phyloP scores from a whole-genome alignment of 2,113 vertebrate species.

The Gymnobelideus leadbeateri region DNA sequence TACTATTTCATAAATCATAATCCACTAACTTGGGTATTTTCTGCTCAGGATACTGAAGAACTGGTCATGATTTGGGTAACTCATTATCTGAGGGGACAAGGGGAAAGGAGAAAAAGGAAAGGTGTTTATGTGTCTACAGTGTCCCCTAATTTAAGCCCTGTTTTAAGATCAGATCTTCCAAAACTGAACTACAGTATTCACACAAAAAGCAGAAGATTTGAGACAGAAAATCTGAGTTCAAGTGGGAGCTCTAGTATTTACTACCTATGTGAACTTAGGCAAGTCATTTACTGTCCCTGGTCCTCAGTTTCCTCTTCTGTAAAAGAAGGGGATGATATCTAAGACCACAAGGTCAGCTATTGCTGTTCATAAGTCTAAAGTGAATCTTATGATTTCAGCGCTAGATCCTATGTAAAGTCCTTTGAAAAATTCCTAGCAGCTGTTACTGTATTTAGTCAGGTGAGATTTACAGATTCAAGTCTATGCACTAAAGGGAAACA shows the following conservation, averaged over 20 bases:
- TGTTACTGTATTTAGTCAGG: neutral
- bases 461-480: neutral
- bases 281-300: neutral
- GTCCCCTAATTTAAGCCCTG: neutral
- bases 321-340: constrained; percentile 1
- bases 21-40: neutral
- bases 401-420: neutral
- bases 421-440: neutral
- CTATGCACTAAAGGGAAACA: neutral
- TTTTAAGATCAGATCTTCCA: neutral
- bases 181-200: neutral
- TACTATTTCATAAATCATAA: neutral
- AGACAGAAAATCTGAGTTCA: neutral
- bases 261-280: neutral
- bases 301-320: neutral
- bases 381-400: neutral
- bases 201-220: neutral
- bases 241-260: neutral
- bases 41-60: neutral
- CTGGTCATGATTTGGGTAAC: neutral
- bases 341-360: neutral
- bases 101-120: neutral
- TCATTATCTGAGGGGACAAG: neutral
- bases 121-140: neutral
- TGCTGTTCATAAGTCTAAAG: neutral